Conservation (phyloP, 2,797 vertebrate genomes). For the Sebastes steindachneri region DNA sequence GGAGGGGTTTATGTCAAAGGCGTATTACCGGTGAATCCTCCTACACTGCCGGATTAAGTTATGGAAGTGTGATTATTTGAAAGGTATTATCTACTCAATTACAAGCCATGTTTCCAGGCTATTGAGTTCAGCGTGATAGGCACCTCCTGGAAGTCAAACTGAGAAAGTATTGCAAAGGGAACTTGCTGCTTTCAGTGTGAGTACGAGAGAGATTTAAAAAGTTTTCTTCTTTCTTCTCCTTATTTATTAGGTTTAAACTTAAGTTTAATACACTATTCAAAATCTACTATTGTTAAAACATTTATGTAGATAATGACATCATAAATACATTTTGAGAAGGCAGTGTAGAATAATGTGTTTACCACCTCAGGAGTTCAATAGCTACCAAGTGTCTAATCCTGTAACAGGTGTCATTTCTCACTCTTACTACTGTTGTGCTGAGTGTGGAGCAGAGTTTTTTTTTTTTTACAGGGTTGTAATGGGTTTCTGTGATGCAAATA, state of each 20-base stretch:
- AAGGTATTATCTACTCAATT: constrained; percentile 44
- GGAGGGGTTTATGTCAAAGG: constrained; percentile 50
- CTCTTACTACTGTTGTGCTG: background rate
- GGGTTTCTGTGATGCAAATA: background rate
- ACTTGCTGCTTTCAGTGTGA: background rate
- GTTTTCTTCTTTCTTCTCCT: background rate
- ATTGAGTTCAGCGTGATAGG: constrained; percentile 32
- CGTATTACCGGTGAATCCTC: constrained; percentile 39
- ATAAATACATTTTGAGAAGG: background rate
- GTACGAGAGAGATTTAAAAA: background rate
- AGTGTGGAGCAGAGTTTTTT: background rate
- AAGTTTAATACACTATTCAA: background rate
- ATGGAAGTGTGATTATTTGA: constrained; percentile 56
- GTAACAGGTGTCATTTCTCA: background rate
- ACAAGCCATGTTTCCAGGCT: constrained; percentile 33
- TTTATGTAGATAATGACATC: background rate
- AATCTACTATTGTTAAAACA: background rate
- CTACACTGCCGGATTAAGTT: constrained; percentile 45
- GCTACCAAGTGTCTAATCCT: background rate
- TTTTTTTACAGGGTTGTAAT: background rate
- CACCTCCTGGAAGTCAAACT: constrained; percentile 10
- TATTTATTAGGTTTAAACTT: background rate
- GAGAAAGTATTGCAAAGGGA: background rate
- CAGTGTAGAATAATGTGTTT: background rate
- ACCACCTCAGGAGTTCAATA: background rate